These are phyloP conservation scores for Pterocles orientalis DNA, from an alignment of 2,113 vertebrate species.

Conservation along the genomic window DNA sequence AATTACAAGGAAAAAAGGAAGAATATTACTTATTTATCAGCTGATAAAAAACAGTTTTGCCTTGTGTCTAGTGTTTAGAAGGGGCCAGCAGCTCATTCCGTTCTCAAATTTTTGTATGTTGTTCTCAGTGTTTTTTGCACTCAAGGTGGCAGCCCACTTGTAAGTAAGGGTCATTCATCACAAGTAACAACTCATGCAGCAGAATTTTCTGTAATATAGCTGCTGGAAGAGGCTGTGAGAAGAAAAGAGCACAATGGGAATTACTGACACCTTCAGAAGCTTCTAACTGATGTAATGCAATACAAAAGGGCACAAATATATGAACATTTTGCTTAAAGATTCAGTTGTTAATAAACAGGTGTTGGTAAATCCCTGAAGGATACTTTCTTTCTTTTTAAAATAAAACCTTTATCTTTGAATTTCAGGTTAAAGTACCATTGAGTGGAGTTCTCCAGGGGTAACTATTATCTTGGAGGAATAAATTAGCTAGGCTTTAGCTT, in stretches of 20 bases:
- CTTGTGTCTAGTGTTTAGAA: not conserved
- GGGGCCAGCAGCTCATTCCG: not conserved
- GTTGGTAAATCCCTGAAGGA: not conserved
- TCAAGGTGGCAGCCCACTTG: not conserved
- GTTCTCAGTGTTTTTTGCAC: not conserved
- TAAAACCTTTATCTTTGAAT: not conserved
- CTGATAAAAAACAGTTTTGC: not conserved
- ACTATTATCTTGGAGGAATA: not conserved
- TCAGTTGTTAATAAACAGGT: not conserved
- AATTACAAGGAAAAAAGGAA: not conserved
- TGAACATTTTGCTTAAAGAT: not conserved
- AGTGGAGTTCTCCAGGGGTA: not conserved
- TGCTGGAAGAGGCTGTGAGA: not conserved
- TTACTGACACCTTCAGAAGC: not conserved
- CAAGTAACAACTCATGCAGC: not conserved
- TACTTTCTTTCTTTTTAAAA: not conserved
- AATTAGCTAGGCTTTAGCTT: not conserved
- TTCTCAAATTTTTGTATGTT: not conserved
- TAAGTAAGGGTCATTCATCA: not conserved
- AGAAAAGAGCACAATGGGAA: not conserved
- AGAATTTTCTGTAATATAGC: not conserved
- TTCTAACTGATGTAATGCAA: not conserved
- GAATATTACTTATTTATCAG: not conserved
- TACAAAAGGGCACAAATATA: not conserved
- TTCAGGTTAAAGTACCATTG: not conserved